Conservation (phyloP, 1,140 invertebrate species). For the Psilanteris sp. region DNA sequence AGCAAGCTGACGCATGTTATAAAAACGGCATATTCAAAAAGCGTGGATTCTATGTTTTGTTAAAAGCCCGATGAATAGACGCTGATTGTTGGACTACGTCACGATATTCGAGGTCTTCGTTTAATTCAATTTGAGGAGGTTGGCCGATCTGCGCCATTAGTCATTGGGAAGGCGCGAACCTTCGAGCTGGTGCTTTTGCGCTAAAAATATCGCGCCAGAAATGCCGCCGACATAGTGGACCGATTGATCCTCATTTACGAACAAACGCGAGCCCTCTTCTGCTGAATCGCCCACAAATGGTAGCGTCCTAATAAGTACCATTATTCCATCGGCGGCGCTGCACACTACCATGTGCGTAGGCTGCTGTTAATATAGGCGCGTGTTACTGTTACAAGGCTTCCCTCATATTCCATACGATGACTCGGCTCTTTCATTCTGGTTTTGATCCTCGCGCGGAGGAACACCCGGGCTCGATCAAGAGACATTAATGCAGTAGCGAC, state of each 20-base stretch:
- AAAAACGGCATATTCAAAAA: constrained; percentile 1
- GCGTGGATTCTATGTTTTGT: constrained; percentile 21
- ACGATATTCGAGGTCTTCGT: constrained; percentile 45
- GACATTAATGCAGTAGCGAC: constrained; percentile 62
- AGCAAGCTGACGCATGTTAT: constrained; percentile 9
- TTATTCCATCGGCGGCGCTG: constrained; percentile 54
- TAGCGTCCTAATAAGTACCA: constrained; percentile 64
- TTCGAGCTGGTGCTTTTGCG: constrained; percentile 23
- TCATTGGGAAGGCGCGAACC: constrained; percentile 42
- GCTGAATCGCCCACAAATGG: constrained; percentile 62
- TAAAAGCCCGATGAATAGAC: constrained; percentile 35
- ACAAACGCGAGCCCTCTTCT: constrained; percentile 30
- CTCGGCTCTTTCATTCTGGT: constrained; percentile 51
- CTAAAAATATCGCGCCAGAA: constrained; percentile 38
- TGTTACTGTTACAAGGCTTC: constrained; percentile 64
- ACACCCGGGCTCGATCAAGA: constrained; percentile 43
- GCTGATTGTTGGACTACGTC: constrained; percentile 44
- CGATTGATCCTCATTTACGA: constrained; percentile 57
- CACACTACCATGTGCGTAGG: constrained; percentile 31
- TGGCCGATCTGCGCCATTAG: constrained; percentile 45
- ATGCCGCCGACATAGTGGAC: constrained; percentile 41
- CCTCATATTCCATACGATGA: constrained; percentile 57
- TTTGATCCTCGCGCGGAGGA: constrained; percentile 40
- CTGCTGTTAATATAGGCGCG: constrained; percentile 48
- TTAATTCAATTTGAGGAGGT: constrained; percentile 59